Percentiles rank a stretch among this genome's conserved stretches.
These are phyloP conservation scores for Drosophila lini DNA, from an alignment of 1,140 invertebrate species.

Conservation along the genomic window DNA sequence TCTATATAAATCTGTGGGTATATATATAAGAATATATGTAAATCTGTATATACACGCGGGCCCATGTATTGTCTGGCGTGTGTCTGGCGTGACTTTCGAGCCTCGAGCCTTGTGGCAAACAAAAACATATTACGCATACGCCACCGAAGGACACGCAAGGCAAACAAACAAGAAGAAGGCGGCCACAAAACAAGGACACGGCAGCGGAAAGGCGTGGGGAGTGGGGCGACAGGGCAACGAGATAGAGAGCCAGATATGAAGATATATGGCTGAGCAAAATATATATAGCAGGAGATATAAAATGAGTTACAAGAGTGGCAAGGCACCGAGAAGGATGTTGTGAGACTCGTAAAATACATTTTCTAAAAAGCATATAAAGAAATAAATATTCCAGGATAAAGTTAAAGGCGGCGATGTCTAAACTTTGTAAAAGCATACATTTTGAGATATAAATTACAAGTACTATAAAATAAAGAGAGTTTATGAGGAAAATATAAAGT, in stretches of 20 bases:
- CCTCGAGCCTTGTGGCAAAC: constrained; percentile 48
- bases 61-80: constrained; percentile 50
- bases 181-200: constrained; percentile 44
- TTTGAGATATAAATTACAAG: no score
- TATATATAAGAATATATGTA: constrained; percentile 5
- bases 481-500: no score
- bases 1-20: constrained; percentile 14
- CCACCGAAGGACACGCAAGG: constrained; percentile 55
- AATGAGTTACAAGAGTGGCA: constrained; percentile 15
- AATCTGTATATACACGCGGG: constrained; percentile 21
- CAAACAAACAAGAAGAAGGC: constrained; percentile 49
- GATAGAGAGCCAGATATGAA: constrained; percentile 24
- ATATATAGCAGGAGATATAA: constrained; percentile 31
- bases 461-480: no score
- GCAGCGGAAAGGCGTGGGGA: constrained; percentile 1
- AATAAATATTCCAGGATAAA: constrained; percentile 14
- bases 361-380: constrained; percentile 5
- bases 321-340: neutral
- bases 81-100: constrained; percentile 38
- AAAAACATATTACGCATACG: constrained; percentile 71
- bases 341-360: constrained; percentile 7
- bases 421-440: neutral
- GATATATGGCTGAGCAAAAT: constrained; percentile 28
- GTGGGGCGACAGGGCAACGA: neutral
- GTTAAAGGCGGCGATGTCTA: neutral